Base-by-base conservation (phyloP, 2,797 vertebrate species). In the Enteromius anoplus region DNA sequence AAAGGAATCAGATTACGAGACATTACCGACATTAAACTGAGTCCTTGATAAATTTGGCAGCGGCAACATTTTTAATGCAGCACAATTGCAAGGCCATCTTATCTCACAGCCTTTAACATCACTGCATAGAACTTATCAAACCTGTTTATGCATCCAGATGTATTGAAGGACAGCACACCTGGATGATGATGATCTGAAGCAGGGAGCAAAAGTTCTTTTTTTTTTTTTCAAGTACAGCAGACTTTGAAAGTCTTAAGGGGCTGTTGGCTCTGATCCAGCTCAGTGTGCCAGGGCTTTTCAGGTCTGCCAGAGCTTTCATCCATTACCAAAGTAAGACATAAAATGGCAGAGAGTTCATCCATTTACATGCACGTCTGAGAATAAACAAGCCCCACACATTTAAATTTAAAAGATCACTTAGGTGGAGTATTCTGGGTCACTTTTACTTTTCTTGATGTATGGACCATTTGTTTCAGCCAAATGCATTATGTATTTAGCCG, bases 341-440 rank as follows among this genome's bases (percentile, higher is more conserved):
- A 73, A 73, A 49, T 37, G 55, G 40, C 29, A 64, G 69, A 47
- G 68, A 37, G 68, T 62, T 81, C 69, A 34, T 64, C 69, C 40
- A 81, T 37, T 64, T 81, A 62, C 69, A 73, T 47, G 21, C 55
- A 64, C 53, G 5, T 72, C 68, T 62, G 69, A 72, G 53, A 72
- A 81, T 81, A 81, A 81, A 81, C 68, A 81, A 81, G 29, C 26
- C 42, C 55, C 12, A 17, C 53, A 26, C 79, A 81, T 72, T 49
- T 64, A 49, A 49, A 81, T 71, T 71, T 47, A 80, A 71, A 62
- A 32, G 53, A 81, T 73, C 69, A 62, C 79, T 81, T 62, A 49
- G 40, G 26, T 51, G 42, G 42, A 32, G 12, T 34, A 49, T 81
- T 49, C 47, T 21, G 10, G 68, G 68, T 60, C 53, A 62, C 40